phyloP scores from a whole-genome alignment of 2,888 invertebrate species.

The Cephus pulcher region DNA sequence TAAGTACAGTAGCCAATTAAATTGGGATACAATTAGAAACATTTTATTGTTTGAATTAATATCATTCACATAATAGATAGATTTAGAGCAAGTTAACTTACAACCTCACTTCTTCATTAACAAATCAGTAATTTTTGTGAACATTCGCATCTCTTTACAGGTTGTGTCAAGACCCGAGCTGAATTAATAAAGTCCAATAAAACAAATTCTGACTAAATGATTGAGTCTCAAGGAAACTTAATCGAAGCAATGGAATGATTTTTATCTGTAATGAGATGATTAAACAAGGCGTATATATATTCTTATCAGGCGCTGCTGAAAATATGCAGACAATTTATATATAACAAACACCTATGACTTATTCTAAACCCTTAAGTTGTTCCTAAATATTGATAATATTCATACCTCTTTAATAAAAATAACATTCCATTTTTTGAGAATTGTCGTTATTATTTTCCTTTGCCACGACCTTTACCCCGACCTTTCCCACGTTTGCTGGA shows the following conservation, averaged over 20 bases:
- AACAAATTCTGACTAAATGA: not conserved
- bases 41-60: not conserved
- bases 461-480: slow-evolving; percentile 36
- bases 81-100: not conserved
- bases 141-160: not conserved
- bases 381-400: not conserved
- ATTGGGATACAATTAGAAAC: not conserved
- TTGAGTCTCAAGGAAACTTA: not conserved
- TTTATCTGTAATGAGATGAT: not conserved
- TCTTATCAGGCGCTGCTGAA: not conserved
- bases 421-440: not conserved
- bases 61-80: not conserved
- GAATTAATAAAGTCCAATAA: not conserved
- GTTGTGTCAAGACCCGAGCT: not conserved
- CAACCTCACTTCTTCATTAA: not conserved
- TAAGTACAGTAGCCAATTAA: slow-evolving; percentile 26
- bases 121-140: not conserved
- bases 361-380: not conserved
- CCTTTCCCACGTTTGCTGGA: slow-evolving; percentile 46
- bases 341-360: not conserved
- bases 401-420: not conserved
- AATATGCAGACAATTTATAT: not conserved
- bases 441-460: not conserved
- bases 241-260: not conserved
- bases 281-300: not conserved